Conservation (phyloP, 2,797 vertebrate species). For the Pelobates cultripes region DNA sequence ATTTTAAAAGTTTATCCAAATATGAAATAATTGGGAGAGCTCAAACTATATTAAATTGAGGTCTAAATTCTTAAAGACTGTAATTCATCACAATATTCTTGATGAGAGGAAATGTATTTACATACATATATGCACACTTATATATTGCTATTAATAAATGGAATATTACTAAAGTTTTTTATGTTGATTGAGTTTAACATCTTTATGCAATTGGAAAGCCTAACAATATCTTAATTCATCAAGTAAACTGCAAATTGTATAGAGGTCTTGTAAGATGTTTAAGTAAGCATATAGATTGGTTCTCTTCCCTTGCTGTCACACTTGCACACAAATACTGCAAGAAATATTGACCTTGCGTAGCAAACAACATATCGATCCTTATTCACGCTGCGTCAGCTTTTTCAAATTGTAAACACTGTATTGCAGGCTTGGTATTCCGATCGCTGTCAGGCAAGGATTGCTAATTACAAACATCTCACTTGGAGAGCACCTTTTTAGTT, state of each 20-base stretch:
- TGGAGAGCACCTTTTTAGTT: constrained; percentile 29
- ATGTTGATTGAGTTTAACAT: too few species aligned
- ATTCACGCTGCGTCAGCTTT: constrained; percentile 55
- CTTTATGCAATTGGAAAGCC: too few species aligned
- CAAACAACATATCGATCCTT: constrained; percentile 55
- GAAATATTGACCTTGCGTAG: constrained; percentile 56
- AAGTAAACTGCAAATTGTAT: constrained; percentile 8
- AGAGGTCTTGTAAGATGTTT: constrained; percentile 7
- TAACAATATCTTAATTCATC: neutral
- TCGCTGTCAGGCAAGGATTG: constrained; percentile 41
- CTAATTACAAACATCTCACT: constrained; percentile 52
- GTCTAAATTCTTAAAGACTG: too few species aligned
- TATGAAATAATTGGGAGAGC: too few species aligned
- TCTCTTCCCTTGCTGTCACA: constrained; percentile 40
- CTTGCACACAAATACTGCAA: constrained; percentile 48
- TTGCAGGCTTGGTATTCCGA: constrained; percentile 47
- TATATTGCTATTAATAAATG: neutral
- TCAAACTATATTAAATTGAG: too few species aligned
- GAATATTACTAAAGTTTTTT: neutral
- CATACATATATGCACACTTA: too few species aligned
- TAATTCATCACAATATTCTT: too few species aligned
- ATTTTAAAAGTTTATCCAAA: too few species aligned
- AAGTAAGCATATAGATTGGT: constrained; percentile 34
- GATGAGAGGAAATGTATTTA: too few species aligned
- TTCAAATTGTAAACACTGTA: constrained; percentile 52